Evolutionary conservation across 2,797 vertebrate species (phyloP).

Genomic region (Chelmon rostratus): DNA sequence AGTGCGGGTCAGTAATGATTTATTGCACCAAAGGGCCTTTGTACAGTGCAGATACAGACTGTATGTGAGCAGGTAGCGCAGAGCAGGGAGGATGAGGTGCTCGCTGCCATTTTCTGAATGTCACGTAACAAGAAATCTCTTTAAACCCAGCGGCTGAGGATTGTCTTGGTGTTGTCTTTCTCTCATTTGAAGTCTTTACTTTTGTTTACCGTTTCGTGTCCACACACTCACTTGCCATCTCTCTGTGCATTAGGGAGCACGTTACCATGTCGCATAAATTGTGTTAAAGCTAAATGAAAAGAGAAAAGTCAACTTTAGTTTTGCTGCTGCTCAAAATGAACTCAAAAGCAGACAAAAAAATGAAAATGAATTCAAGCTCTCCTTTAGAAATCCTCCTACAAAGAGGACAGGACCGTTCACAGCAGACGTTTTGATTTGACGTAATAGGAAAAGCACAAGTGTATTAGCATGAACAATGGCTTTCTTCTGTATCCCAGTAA

Average conservation of each 20-base stretch:
- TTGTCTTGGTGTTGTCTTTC: not conserved
- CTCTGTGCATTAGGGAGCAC: not conserved
- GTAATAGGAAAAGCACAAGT: not conserved
- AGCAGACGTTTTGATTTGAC: not conserved
- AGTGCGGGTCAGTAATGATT: constrained; percentile 30
- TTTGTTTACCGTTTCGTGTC: not conserved
- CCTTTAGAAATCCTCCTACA: not conserved
- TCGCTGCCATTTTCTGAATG: constrained; percentile 1
- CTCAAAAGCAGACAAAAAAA: not conserved
- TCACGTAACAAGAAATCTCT: constrained; percentile 8
- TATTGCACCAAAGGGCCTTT: constrained; percentile 34
- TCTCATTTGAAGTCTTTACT: not conserved
- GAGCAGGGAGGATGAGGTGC: constrained; percentile 21
- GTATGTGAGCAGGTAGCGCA: constrained; percentile 16
- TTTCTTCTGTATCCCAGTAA: not conserved
- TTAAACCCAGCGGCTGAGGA: not conserved
- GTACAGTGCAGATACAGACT: constrained; percentile 19
- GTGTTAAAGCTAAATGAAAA: not conserved
- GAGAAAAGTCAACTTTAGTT: not conserved
- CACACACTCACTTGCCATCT: not conserved
- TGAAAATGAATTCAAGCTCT: not conserved
- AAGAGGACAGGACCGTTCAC: no score
- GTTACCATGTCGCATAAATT: not conserved
- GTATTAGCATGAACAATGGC: not conserved
- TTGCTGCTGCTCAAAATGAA: not conserved